These are phyloP conservation scores for Drosophila neocordata DNA, from an alignment of 1,140 invertebrate genomes.

Conservation along the genomic window DNA sequence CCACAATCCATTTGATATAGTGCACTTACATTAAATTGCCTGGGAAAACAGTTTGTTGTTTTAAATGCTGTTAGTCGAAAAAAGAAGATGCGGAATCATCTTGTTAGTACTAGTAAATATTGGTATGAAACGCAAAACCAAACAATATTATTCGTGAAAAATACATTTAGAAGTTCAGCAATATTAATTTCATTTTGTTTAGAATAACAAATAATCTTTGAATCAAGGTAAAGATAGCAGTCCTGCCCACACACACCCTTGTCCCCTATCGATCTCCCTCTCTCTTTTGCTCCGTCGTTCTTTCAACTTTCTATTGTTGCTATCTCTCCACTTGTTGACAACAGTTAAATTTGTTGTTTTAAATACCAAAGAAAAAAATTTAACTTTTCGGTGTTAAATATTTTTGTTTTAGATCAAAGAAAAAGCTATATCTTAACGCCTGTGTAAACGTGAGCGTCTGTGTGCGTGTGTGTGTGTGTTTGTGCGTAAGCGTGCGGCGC, in stretches of 20 bases:
- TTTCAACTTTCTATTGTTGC: conserved; percentile 9
- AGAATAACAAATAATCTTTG: conserved; percentile 9
- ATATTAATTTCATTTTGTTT: no score
- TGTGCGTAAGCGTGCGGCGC: conserved; percentile 55
- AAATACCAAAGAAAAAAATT: conserved; percentile 41
- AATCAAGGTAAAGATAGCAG: conserved; percentile 35
- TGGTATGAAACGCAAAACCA: no score
- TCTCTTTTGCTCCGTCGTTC: conserved; percentile 21
- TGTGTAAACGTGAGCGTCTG: conserved; percentile 32
- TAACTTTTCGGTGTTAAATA: conserved; percentile 61
- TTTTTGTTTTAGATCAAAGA: conserved; percentile 32
- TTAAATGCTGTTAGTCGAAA: not conserved
- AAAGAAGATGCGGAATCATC: not conserved
- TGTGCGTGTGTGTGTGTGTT: conserved; percentile 31
- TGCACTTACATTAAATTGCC: not conserved
- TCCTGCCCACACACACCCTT: conserved; percentile 28
- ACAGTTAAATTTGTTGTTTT: conserved; percentile 55
- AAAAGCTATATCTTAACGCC: conserved; percentile 32
- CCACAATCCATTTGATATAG: not conserved
- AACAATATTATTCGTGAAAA: no score
- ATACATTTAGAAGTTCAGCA: no score
- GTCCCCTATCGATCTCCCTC: conserved; percentile 11
- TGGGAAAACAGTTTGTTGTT: conserved; percentile 20
- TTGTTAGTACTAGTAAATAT: no score
- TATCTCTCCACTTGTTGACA: conserved; percentile 64